These are phyloP conservation scores for Catostylus mosaicus DNA, from an alignment of 30 jellyfish, hydroid and myxozoan genomes.

Conservation along the genomic window DNA sequence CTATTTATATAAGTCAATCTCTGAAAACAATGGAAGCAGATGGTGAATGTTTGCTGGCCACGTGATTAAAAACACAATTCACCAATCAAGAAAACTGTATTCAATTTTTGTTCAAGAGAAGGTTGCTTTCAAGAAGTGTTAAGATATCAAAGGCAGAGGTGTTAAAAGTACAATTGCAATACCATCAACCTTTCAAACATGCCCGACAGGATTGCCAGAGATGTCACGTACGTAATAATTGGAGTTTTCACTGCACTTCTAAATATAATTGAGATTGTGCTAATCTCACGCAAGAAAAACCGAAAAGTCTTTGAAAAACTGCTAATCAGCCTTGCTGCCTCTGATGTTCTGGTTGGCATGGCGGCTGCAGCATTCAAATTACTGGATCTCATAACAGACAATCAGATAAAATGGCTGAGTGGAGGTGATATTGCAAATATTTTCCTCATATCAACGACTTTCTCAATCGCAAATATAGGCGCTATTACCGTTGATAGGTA, in stretches of 20 bases:
- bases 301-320: conserved; percentile 15
- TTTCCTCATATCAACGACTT: not conserved
- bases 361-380: not conserved
- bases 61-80: too few relatives aligned
- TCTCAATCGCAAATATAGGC: not conserved
- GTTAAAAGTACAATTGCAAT: too few relatives aligned
- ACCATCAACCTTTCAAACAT: too few relatives aligned
- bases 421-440: not conserved
- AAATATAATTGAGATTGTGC: conserved; percentile 3
- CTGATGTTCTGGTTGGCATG: not conserved
- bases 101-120: too few relatives aligned
- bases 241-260: not conserved
- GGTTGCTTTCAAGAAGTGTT: too few relatives aligned
- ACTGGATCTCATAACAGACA: not conserved
- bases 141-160: too few relatives aligned
- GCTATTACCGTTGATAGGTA: conserved; percentile 22
- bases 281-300: not conserved
- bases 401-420: not conserved
- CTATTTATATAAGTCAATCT: too few relatives aligned
- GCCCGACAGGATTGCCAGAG: too few relatives aligned
- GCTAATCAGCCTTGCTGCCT: conserved; percentile 23
- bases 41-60: not conserved
- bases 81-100: too few relatives aligned
- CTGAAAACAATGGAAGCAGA: too few relatives aligned
- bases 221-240: not conserved